Evolutionary conservation across 2,797 vertebrate genomes (phyloP).

Genomic region (Danio choprae): DNA sequence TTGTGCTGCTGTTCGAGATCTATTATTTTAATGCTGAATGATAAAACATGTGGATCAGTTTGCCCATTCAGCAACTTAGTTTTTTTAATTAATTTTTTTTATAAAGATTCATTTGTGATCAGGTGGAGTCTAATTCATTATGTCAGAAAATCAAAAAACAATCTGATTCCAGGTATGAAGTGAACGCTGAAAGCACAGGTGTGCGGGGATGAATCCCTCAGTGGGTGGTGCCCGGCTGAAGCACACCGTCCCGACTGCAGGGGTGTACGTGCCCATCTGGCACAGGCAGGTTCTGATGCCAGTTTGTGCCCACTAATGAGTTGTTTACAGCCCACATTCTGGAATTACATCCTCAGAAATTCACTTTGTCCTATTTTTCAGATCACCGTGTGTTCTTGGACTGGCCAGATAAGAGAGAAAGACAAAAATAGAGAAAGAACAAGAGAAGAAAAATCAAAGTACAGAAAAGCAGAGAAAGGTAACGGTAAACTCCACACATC

Average conservation of each 20-base stretch:
- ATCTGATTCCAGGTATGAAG: background rate
- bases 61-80: background rate
- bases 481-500: background rate
- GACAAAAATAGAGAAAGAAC: slow-evolving; percentile 26
- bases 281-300: slow-evolving; percentile 27
- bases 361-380: slow-evolving; percentile 26
- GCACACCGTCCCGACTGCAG: slow-evolving; percentile 35
- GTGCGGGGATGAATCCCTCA: slow-evolving; percentile 29
- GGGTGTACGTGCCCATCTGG: slow-evolving; percentile 57
- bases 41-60: background rate
- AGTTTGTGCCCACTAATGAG: slow-evolving; percentile 53
- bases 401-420: slow-evolving; percentile 5
- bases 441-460: slow-evolving; percentile 29
- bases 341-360: slow-evolving; percentile 32
- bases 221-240: slow-evolving; percentile 17
- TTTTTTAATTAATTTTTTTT: too few species aligned
- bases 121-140: background rate
- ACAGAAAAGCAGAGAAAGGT: background rate
- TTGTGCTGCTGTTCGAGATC: background rate
- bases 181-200: slow-evolving; percentile 2
- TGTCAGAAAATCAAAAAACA: background rate
- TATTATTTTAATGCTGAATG: background rate
- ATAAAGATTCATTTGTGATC: background rate
- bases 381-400: background rate
- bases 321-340: slow-evolving; percentile 40